phyloP scores from a whole-genome alignment of 2,113 vertebrate species.

The Callochromis pleurospilus region DNA sequence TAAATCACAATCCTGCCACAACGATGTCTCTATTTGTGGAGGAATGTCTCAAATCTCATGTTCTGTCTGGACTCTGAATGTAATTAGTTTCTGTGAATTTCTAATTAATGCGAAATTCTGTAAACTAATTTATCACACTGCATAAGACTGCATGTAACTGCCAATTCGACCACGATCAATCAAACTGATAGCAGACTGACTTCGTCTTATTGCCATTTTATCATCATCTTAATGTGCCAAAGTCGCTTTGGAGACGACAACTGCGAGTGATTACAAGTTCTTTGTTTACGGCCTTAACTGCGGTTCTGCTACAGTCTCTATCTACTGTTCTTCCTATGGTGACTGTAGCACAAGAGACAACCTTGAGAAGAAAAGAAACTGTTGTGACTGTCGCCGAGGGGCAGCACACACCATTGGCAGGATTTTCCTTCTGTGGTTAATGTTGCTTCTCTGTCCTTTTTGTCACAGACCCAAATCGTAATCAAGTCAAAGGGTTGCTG shows the following conservation, averaged over 20 bases:
- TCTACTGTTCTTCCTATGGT: not conserved
- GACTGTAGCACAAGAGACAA: not conserved
- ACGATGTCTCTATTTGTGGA: not conserved
- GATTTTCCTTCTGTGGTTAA: not conserved
- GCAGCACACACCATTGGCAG: not conserved
- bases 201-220: not conserved
- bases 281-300: not conserved
- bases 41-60: not conserved
- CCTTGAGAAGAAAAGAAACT: not conserved
- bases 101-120: not conserved
- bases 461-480: not conserved
- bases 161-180: not conserved
- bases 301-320: not conserved
- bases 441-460: not conserved
- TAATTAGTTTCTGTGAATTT: not conserved
- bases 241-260: not conserved
- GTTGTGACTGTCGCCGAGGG: not conserved
- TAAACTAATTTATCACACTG: not conserved
- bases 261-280: not conserved
- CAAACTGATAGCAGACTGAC: not conserved
- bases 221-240: not conserved
- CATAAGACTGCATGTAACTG: not conserved
- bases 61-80: not conserved
- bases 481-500: not conserved
- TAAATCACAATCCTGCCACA: not conserved